Evolutionary conservation across 2,113 vertebrate genomes (phyloP), one percentile per base, ranked within the genome.

Genomic region (Cygnus atratus): DNA sequence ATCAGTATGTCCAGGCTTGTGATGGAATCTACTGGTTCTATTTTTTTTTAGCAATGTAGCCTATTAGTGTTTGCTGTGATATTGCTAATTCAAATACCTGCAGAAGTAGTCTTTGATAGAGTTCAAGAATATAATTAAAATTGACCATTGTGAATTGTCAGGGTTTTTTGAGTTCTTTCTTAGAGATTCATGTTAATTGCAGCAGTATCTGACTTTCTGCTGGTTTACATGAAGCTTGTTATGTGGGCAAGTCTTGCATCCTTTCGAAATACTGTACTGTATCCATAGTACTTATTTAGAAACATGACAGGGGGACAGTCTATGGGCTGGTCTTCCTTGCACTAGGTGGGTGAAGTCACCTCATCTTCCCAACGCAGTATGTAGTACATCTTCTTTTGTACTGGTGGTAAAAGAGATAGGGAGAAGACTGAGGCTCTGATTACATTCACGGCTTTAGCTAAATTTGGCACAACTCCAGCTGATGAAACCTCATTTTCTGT

Each of bases 181-280:
- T 59, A 84, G 8, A 37, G 6, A 8, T 14, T 66, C 3, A 2
- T 1, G 1, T 79, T 90, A 66, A 33, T 82, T 84, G 39, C 7
- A 66, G 9, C 59, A 31, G 6, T 39, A 52, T 62, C 28, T 78
- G 68, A 88, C 35, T 79, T 87, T 68, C 5, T 59, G 19, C 10
- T 43, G 61, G 4, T 77, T 78, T 88, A 58, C 1, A 0, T 63
- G 41, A 59, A 35, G 11, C 63, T 88, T 87, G 31, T 83, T 73
- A 19, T 0, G 2, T 31, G 25, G 17, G 7, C 24, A 59, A 63
- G 59, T 43, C 19, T 77, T 39, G 11, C 2, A 0, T 75, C 22
- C 48, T 48, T 87, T 78, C 26, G 65, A 52, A 83, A 52, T 35
- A 33, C 61, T 67, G 10, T 43, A 9, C 22, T 29, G 0, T 29